phyloP scores from a whole-genome alignment of 2,113 vertebrate genomes.

The Chrysemys picta region DNA sequence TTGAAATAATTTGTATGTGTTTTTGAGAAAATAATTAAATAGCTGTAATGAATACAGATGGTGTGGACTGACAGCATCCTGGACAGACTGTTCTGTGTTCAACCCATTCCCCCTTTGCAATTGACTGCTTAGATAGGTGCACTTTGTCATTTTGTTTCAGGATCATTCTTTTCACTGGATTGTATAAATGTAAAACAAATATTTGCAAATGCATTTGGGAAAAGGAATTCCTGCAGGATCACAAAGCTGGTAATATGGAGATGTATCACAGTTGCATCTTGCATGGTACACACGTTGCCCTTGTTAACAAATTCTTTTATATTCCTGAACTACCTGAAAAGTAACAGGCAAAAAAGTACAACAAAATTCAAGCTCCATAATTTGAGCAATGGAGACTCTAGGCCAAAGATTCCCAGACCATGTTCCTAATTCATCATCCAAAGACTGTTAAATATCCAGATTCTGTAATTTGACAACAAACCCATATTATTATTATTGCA shows the following conservation, averaged over 20 bases:
- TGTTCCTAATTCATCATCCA: neutral
- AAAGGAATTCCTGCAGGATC: constrained; percentile 38
- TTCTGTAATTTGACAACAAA: neutral
- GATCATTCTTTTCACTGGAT: constrained; percentile 38
- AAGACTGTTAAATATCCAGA: neutral
- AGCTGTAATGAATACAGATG: constrained; percentile 42
- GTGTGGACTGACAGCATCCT: neutral
- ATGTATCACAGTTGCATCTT: neutral
- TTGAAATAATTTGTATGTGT: constrained; percentile 19
- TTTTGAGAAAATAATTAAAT: constrained; percentile 50
- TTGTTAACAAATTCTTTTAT: neutral
- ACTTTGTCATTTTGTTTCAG: constrained; percentile 35
- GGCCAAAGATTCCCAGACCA: neutral
- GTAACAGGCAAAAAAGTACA: neutral
- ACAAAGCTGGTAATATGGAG: constrained; percentile 29
- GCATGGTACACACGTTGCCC: neutral
- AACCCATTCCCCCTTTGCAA: constrained; percentile 9
- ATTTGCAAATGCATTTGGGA: constrained; percentile 30
- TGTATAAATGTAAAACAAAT: constrained; percentile 47
- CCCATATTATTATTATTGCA: neutral
- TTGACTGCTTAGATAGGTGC: neutral
- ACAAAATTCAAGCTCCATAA: neutral
- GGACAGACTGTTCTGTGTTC: neutral
- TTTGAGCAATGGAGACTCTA: neutral
- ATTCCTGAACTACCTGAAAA: neutral